Conservation (phyloP, 2,797 vertebrate genomes). For the Pseudomugil tenellus region DNA sequence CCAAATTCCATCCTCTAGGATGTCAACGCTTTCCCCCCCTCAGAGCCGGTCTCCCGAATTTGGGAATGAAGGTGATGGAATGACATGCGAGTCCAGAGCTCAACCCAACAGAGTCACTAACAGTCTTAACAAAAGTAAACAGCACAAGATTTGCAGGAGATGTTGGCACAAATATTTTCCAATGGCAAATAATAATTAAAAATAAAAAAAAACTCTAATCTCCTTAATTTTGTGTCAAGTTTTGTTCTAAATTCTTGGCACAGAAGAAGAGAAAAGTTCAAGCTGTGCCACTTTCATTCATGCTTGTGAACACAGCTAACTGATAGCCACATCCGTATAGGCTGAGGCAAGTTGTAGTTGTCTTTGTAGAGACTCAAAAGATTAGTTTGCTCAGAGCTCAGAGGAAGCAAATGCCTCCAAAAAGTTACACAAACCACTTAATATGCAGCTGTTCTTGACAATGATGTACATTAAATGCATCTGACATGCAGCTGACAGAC, state of each 20-base stretch:
- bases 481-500: slow-evolving; percentile 66
- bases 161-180: neutral
- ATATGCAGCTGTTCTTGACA: slow-evolving; percentile 19
- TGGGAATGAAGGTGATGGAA: no score
- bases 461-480: slow-evolving; percentile 61
- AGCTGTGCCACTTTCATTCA: neutral
- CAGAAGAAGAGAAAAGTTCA: neutral
- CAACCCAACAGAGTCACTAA: neutral
- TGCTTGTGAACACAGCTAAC: neutral
- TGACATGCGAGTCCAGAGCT: neutral
- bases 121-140: neutral
- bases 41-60: no score
- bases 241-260: neutral
- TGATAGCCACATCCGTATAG: neutral
- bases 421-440: slow-evolving; percentile 23
- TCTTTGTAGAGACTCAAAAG: neutral
- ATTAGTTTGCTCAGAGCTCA: neutral
- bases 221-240: neutral
- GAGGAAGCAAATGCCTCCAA: neutral
- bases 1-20: neutral
- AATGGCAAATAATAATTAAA: neutral
- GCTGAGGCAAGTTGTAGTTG: neutral
- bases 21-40: neutral
- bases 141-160: neutral
- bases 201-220: neutral